Conservation (phyloP, 2,888 invertebrate species). For the Volucella zonaria region DNA sequence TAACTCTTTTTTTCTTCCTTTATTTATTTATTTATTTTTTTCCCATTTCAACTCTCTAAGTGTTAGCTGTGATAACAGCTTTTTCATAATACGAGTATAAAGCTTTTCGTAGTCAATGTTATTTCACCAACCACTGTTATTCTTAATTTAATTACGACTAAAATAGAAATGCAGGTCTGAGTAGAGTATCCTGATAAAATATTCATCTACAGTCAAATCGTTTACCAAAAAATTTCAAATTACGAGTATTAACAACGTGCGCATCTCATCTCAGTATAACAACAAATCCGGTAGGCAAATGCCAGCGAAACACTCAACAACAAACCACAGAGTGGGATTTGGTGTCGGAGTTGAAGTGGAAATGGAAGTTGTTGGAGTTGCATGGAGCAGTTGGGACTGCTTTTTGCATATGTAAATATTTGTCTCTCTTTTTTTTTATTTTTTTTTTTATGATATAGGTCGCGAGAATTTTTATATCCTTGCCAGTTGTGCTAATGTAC, state of each 20-base stretch:
- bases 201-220: background rate
- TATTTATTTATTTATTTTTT: no score
- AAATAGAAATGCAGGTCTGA: background rate
- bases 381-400: background rate
- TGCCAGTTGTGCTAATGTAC: background rate
- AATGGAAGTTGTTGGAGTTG: no score
- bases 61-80: no score
- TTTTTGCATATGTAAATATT: conserved; percentile 18
- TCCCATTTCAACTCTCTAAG: no score
- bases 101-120: background rate
- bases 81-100: background rate
- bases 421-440: background rate
- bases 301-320: background rate
- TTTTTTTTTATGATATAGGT: background rate
- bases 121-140: background rate
- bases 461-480: conserved; percentile 5
- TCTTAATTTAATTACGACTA: background rate
- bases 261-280: background rate
- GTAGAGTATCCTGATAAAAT: background rate
- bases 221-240: conserved; percentile 22
- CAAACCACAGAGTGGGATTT: background rate
- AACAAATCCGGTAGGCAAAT: conserved; percentile 1
- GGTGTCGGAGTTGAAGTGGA: no score
- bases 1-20: no score
- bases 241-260: background rate